Conservation (phyloP, 1,140 invertebrate genomes). For the Bombus waltoni region DNA sequence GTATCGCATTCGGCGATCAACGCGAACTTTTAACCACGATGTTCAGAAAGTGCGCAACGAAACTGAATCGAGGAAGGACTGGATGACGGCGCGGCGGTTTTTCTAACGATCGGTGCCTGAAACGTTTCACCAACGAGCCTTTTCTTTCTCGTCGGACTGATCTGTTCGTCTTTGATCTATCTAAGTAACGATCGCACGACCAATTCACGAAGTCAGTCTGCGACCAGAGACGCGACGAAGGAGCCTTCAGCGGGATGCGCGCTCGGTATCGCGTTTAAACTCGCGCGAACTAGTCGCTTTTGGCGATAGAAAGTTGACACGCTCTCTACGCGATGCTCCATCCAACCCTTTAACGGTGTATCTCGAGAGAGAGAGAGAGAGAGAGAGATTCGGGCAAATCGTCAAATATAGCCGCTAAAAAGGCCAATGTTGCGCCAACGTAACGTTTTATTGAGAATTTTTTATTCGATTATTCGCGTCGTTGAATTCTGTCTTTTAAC, state of each 20-base stretch:
- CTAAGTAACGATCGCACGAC: conserved; percentile 31
- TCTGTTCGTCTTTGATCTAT: conserved; percentile 16
- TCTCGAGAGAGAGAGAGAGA: too few species aligned
- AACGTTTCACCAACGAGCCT: conserved; percentile 50
- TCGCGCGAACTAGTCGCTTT: neutral
- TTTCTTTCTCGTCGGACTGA: conserved; percentile 48
- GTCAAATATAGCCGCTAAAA: too few species aligned
- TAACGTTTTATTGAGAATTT: too few species aligned
- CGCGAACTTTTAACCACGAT: too few species aligned
- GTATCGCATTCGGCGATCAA: too few species aligned
- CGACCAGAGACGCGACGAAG: conserved; percentile 22
- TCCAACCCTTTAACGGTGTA: too few species aligned
- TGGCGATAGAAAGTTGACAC: neutral
- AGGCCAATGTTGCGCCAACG: too few species aligned
- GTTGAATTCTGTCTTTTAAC: too few species aligned
- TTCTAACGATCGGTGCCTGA: conserved; percentile 44
- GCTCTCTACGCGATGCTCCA: too few species aligned
- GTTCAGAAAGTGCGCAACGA: neutral
- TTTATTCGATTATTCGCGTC: too few species aligned
- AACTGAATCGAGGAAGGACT: neutral
- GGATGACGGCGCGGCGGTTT: neutral
- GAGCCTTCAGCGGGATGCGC: neutral
- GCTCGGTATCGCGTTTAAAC: neutral
- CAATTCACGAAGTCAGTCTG: conserved; percentile 31
- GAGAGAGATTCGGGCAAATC: too few species aligned